These are phyloP conservation scores for Apocrypta bakeri DNA, from an alignment of 1,140 invertebrate genomes.

Conservation along the genomic window DNA sequence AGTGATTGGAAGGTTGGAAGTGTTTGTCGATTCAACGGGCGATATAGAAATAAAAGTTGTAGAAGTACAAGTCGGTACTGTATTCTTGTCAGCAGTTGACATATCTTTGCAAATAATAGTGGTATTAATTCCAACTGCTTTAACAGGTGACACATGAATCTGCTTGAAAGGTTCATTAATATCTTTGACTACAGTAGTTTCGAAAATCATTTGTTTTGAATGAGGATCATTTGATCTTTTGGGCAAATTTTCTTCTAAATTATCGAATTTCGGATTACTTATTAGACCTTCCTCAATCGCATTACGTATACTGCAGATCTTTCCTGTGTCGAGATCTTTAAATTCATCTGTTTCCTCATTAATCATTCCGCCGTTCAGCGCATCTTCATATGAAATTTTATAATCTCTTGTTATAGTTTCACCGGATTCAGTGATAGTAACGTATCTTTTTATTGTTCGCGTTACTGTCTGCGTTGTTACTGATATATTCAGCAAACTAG, in stretches of 20 bases:
- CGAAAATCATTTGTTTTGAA: conserved; percentile 59
- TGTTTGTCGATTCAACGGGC: not conserved
- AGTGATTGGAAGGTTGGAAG: not conserved
- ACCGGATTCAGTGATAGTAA: conserved; percentile 81
- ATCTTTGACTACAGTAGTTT: conserved; percentile 57
- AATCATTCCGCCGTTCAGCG: conserved; percentile 85
- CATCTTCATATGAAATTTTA: conserved; percentile 85
- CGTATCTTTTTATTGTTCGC: conserved; percentile 86
- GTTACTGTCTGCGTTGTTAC: conserved; percentile 89
- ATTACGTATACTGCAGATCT: conserved; percentile 86
- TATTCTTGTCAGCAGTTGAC: not conserved
- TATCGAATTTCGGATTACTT: conserved; percentile 75
- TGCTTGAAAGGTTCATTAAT: conserved; percentile 54
- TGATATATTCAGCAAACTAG: conserved; percentile 88
- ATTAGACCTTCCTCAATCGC: conserved; percentile 84
- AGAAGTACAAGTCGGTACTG: not conserved
- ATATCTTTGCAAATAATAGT: conserved; percentile 13
- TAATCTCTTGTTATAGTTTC: conserved; percentile 77
- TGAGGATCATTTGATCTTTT: conserved; percentile 58
- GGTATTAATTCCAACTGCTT: conserved; percentile 51
- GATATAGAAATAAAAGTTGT: conserved; percentile 2
- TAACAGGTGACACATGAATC: conserved; percentile 63
- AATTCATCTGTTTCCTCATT: conserved; percentile 87
- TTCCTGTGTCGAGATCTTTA: conserved; percentile 84
- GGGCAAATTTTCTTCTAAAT: conserved; percentile 48